Conservation (phyloP, 2,888 invertebrate genomes). For the Cistogaster globosa region DNA sequence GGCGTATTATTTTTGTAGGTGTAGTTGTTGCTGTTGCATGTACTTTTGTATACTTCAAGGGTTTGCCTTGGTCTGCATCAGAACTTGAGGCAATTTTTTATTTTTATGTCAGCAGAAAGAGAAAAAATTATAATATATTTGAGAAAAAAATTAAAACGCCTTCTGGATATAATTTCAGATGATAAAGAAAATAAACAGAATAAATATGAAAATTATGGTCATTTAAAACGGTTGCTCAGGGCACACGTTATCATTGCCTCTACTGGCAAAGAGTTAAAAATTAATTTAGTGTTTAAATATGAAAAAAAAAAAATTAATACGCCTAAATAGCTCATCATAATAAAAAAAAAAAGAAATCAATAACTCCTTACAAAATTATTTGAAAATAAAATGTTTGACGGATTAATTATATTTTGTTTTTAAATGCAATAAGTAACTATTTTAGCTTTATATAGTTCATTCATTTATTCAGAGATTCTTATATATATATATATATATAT, state of each 20-base stretch:
- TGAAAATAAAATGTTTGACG: no score
- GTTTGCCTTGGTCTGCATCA: slow-evolving; percentile 44
- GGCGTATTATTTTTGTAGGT: not conserved
- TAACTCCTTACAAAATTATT: no score
- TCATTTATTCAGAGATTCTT: no score
- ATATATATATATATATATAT: no score
- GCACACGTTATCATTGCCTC: no score
- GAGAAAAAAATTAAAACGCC: not conserved
- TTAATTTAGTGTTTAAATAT: not conserved
- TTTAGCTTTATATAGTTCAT: no score
- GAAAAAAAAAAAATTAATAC: not conserved
- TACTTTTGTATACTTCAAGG: slow-evolving; percentile 33
- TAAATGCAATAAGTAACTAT: no score
- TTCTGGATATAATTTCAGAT: slow-evolving; percentile 33
- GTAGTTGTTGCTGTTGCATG: not conserved
- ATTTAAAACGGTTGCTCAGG: slow-evolving; percentile 9
- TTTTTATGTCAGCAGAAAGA: slow-evolving; percentile 35
- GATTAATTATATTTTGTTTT: no score
- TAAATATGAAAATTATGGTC: slow-evolving; percentile 22
- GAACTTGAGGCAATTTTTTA: slow-evolving; percentile 57
- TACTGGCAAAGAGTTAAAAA: not conserved
- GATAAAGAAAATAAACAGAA: slow-evolving; percentile 10
- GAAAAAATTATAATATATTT: slow-evolving; percentile 16
- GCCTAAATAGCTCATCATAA: no score
- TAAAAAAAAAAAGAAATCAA: no score